phyloP scores from a whole-genome alignment of 2,888 invertebrate genomes.

The Sesia bembeciformis region DNA sequence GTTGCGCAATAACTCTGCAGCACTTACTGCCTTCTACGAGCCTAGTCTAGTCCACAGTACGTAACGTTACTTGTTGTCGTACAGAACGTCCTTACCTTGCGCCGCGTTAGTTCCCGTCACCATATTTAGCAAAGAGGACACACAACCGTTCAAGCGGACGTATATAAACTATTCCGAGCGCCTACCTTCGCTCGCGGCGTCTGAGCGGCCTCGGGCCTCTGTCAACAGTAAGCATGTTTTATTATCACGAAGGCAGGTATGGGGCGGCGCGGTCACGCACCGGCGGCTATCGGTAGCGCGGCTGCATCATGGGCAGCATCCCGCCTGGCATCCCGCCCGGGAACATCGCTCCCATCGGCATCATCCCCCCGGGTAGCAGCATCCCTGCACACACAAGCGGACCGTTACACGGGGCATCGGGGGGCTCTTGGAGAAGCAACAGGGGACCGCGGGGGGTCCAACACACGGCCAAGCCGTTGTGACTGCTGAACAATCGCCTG shows the following conservation, averaged over 20 bases:
- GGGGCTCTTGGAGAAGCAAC: constrained; percentile 15
- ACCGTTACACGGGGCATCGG: constrained; percentile 9
- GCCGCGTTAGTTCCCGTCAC: constrained; percentile 31
- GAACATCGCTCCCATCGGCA: constrained; percentile 73
- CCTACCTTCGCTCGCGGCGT: constrained; percentile 32
- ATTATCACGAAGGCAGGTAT: constrained; percentile 3
- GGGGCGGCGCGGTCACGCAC: constrained; percentile 11
- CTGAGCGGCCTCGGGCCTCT: constrained; percentile 12
- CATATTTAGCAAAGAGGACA: constrained; percentile 24
- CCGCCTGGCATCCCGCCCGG: constrained; percentile 43
- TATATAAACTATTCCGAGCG: constrained; percentile 25
- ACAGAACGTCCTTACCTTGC: constrained; percentile 24
- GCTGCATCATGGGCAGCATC: constrained; percentile 82
- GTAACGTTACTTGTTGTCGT: no score
- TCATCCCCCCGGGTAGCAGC: constrained; percentile 64
- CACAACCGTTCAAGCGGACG: constrained; percentile 38
- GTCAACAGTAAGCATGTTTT: constrained; percentile 14
- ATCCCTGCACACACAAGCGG: constrained; percentile 48
- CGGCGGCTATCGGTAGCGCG: constrained; percentile 86
- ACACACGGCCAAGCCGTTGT: constrained; percentile 50
- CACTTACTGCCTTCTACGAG: constrained; percentile 17
- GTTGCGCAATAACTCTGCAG: no score
- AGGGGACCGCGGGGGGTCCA: constrained; percentile 46
- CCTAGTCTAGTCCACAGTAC: not conserved
- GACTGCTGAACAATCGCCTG: constrained; percentile 58